Conservation (phyloP, 2,113 vertebrate species). For the Oryzias javanicus region DNA sequence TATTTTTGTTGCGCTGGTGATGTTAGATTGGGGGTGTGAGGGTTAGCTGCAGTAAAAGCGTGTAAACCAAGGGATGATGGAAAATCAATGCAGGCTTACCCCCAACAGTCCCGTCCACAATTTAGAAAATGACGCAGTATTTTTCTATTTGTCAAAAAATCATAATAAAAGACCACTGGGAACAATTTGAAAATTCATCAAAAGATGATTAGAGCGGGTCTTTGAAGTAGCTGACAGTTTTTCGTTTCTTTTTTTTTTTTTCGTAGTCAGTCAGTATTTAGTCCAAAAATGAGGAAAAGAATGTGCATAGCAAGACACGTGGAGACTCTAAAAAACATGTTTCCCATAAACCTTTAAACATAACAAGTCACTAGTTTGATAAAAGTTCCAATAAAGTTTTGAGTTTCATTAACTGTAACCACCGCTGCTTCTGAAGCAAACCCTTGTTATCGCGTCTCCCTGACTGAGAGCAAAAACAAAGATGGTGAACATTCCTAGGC, state of each 20-base stretch:
- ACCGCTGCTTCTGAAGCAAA: constrained; percentile 1
- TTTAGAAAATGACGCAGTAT: too few species aligned
- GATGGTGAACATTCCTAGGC: constrained; percentile 46
- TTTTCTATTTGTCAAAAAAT: too few species aligned
- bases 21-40: too few species aligned
- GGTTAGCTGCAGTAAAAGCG: too few species aligned
- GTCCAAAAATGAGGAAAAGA: constrained; percentile 44
- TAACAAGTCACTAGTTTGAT: constrained; percentile 37
- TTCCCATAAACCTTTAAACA: constrained; percentile 41
- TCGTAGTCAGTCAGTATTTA: constrained; percentile 7
- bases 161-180: too few species aligned
- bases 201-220: background rate
- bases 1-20: too few species aligned
- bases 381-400: constrained; percentile 34
- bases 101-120: too few species aligned
- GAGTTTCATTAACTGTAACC: constrained; percentile 15
- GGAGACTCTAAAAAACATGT: constrained; percentile 12
- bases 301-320: constrained; percentile 1
- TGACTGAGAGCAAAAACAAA: constrained; percentile 38
- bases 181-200: too few species aligned
- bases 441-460: constrained; percentile 28
- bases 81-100: too few species aligned
- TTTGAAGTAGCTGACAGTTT: constrained; percentile 18
- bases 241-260: constrained; percentile 12
- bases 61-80: too few species aligned